These are phyloP conservation scores for Acarapis woodi DNA, from an alignment of 1,140 invertebrate genomes.

Conservation along the genomic window DNA sequence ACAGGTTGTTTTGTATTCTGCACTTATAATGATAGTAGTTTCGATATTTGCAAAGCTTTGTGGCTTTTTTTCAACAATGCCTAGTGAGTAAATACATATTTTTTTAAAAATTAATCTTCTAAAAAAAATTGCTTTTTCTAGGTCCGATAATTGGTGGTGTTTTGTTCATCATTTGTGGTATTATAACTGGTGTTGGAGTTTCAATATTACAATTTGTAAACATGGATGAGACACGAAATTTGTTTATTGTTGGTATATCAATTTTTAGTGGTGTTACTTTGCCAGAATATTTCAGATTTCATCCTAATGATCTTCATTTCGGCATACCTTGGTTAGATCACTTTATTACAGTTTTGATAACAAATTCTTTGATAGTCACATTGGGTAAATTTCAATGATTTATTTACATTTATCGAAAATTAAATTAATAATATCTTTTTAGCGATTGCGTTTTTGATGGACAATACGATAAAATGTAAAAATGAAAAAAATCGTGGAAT, in stretches of 20 bases:
- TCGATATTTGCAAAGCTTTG: slow-evolving; percentile 51
- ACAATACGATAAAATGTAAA: too few relatives aligned
- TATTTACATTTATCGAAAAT: too few relatives aligned
- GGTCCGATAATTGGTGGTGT: slow-evolving; percentile 60
- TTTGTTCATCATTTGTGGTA: slow-evolving; percentile 59
- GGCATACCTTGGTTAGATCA: not conserved
- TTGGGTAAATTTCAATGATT: too few relatives aligned
- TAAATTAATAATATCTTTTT: too few relatives aligned
- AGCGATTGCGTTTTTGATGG: too few relatives aligned
- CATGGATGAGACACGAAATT: slow-evolving; percentile 41
- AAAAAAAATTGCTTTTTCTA: too few relatives aligned
- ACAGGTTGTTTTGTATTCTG: slow-evolving; percentile 14
- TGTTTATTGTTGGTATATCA: slow-evolving; percentile 62
- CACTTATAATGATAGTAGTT: slow-evolving; percentile 40
- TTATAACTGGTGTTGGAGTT: slow-evolving; percentile 49
- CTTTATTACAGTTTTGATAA: too few relatives aligned
- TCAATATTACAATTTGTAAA: slow-evolving; percentile 52
- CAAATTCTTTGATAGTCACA: too few relatives aligned
- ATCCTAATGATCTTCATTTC: slow-evolving; percentile 19
- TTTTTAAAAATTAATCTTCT: too few relatives aligned
- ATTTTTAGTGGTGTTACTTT: slow-evolving; percentile 49
- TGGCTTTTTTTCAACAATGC: slow-evolving; percentile 57
- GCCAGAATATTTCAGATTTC: slow-evolving; percentile 37
- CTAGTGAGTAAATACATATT: too few relatives aligned
- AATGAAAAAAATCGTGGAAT: too few relatives aligned